Base-by-base conservation (phyloP, 2,888 invertebrate genomes). In the Ormia ochracea region DNA sequence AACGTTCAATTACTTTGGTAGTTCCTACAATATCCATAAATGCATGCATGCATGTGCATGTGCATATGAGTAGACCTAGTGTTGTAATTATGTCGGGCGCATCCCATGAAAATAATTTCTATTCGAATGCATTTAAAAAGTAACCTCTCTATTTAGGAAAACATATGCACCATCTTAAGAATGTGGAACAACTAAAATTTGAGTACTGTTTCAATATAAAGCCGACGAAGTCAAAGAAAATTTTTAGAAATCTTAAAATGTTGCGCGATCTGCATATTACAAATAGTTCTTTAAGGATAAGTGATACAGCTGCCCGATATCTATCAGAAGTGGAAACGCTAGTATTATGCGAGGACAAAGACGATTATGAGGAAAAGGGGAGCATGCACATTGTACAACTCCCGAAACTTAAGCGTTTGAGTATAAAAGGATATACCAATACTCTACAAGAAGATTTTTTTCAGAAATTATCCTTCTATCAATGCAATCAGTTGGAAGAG, bases 201-300 rank as follows among this genome's bases (percentile, higher is more conserved):
- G 4, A 17, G 2, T 31, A 48, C 2, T 69, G 48, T 12, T 6
- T 4, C 3, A 3, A 9, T 3, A n/a, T 69, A 14, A 1, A 36
- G 12, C 9, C 7, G 5, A 19, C 4, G 2, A 4, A 63, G 6
- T 76, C 70, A 50, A 23, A 31, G 9, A 12, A 50, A 10, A 63
- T 70, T 4, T 76, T 69, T 21, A 23, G 58, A 63, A 76, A 48
- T 50, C 63, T 69, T 6, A 63, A 14, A 9, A 56, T 63, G 9
- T 19, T 76, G 41, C 19, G 33, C 2, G 28, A 33, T 2, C 41
- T 76, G 0, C 48, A 76, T 23, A 54, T 76, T 5, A 12, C 12
- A 7, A 2, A 36, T 31, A 69, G 63, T 19, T 4, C 7, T 0
- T 6, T 0, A 1, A 6, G 56, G 12, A 48, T 21, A 0, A 14